Evolutionary conservation across 2,113 vertebrate genomes (phyloP), one percentile per base, ranked within the genome.

Genomic region (Atractosteus spatula): DNA sequence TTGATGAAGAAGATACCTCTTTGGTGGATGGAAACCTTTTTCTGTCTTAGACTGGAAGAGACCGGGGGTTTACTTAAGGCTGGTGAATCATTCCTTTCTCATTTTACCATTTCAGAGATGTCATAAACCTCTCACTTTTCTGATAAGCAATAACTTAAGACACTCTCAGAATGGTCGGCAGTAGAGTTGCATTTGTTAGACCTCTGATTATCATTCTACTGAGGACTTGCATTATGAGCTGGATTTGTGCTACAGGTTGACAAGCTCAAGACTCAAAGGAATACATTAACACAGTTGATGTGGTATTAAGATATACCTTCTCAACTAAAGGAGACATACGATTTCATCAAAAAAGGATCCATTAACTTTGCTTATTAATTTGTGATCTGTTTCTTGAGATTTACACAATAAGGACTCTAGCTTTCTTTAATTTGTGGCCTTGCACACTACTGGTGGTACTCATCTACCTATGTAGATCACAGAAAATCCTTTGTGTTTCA

Each of bases 1-100:
- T 93, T 91, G 88, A 91, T 89, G 47, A 82, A 80, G 77, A 81
- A 68, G 3, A 62, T 68, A 77, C 70, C 74, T 82, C 84, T 77
- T 73, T 66, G 5, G 63, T 78, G 16, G 17, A 75, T 41, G 29
- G 63, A 66, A 74, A 75, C 77, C 57, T 76, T n/a, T 12, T 45
- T 47, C 43, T 41, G 55, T 72, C 78, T 73, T 10, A 72, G 13
- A 55, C 55, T 55, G 16, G 57, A 16, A 17, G 43, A 42, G 29
- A 29, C 29, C 29, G 29, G 41, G 7, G 42, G 29, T 56, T 16
- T 63, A 59, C 12, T 59, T 5, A 6, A 13, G 14, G 14, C 10
- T 4, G 11, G 8, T 43, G 55, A 13, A 41, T 29, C 11, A 68
- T 55, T 68, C 66, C 17, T 66, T 66, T 44, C 12, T 66, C 10